Percentiles rank a stretch among this genome's conserved stretches.
Evolutionary conservation across 2,797 vertebrate genomes (phyloP).

Genomic region (Halcyon leucocephala): DNA sequence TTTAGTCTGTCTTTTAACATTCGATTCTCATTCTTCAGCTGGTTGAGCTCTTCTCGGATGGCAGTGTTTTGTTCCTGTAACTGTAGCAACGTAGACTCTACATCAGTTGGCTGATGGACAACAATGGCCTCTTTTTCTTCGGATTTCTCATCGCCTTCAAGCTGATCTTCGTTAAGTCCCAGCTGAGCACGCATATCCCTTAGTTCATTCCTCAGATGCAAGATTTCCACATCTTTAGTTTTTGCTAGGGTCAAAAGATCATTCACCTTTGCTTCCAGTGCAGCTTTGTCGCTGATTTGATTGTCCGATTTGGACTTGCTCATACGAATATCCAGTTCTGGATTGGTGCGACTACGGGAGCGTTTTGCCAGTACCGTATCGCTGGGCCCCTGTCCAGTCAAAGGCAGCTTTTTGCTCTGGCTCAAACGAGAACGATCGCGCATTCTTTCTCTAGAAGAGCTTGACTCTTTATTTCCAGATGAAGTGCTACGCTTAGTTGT

Average conservation of each 20-base stretch:
- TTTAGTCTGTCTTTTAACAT: conserved; percentile 97
- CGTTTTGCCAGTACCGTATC: conserved; percentile 82
- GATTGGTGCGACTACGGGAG: conserved; percentile 82
- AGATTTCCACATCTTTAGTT: conserved; percentile 94
- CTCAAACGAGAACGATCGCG: conserved; percentile 86
- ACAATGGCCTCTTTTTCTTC: conserved; percentile 81
- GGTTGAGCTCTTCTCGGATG: conserved; percentile 93
- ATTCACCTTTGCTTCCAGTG: conserved; percentile 91
- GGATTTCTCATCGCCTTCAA: conserved; percentile 75
- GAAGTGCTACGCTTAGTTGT: conserved; percentile 86
- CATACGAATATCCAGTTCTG: conserved; percentile 88
- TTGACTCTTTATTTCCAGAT: conserved; percentile 86
- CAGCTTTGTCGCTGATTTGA: conserved; percentile 92
- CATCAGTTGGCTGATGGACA: conserved; percentile 85
- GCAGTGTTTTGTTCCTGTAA: conserved; percentile 94
- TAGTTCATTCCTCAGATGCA: conserved; percentile 90
- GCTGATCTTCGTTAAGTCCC: conserved; percentile 82
- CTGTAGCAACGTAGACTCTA: conserved; percentile 90
- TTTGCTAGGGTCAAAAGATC: conserved; percentile 91
- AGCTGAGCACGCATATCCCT: conserved; percentile 92
- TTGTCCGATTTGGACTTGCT: conserved; percentile 95
- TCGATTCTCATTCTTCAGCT: conserved; percentile 94
- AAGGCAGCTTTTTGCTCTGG: conserved; percentile 87
- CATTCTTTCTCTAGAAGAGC: conserved; percentile 87
- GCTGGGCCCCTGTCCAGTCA: conserved; percentile 44